phyloP scores from a whole-genome alignment of 2,888 invertebrate genomes.

The Cryptocheilus praepositus region DNA sequence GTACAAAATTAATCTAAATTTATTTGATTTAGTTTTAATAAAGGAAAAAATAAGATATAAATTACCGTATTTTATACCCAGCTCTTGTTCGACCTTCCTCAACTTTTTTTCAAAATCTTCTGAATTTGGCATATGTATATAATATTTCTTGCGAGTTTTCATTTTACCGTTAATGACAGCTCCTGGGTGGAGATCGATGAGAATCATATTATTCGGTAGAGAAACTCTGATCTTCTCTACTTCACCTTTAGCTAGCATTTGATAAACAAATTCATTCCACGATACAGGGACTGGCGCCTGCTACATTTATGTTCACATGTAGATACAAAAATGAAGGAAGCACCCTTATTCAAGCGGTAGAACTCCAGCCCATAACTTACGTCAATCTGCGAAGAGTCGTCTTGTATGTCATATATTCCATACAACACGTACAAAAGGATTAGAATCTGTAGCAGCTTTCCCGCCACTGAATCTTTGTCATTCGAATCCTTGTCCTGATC shows the following conservation, averaged over 20 bases:
- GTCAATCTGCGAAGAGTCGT: too few species aligned
- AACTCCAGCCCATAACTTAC: too few species aligned
- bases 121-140: conserved; percentile 90
- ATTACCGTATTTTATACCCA: conserved; percentile 86
- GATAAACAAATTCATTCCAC: conserved; percentile 97
- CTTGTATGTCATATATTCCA: too few species aligned
- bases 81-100: conserved; percentile 86
- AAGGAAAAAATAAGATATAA: neutral
- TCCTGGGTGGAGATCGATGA: conserved; percentile 88
- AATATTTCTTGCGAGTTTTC: conserved; percentile 83
- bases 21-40: conserved; percentile 7
- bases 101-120: conserved; percentile 93
- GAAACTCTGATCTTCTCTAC: conserved; percentile 91
- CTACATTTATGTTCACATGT: too few species aligned
- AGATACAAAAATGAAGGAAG: neutral
- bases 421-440: too few species aligned
- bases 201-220: conserved; percentile 90
- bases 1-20: neutral
- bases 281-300: conserved; percentile 77
- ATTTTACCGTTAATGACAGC: conserved; percentile 89
- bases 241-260: conserved; percentile 95
- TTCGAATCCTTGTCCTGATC: conserved; percentile 31
- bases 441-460: conserved; percentile 11
- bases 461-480: too few species aligned
- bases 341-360: too few species aligned